Base-by-base conservation (phyloP, 2,888 invertebrate species). In the Zootermopsis nevadensis region DNA sequence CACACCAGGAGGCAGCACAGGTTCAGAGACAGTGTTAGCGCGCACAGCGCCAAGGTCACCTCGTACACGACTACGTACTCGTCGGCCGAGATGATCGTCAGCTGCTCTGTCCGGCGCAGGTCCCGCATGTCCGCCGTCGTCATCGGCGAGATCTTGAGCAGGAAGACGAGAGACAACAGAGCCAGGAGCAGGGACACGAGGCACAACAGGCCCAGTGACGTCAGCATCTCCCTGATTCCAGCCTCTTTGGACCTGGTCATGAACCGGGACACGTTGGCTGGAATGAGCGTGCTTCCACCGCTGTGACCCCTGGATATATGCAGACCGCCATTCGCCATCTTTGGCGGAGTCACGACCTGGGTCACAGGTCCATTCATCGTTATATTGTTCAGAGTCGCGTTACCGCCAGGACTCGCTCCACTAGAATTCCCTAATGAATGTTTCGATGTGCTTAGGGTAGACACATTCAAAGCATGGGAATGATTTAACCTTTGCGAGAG, bases 1-100 rank as follows among this genome's bases (percentile, higher is more conserved):
- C 98, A 98, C 88, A 98, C 97, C 87, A 98, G 93, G 85, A 98
- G 92, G 89, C 98, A 98, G 91, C 97, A 97, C 85, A 98, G 92
- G 91, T 98, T 96, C 86, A 98, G 91, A 48, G 96, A 96, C 81
- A 98, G 91, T 85, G 97, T 97, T 88, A 98, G 92, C 84, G 97
- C 96, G 89, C 97, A 96, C 88, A 98, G 91, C 48, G 97, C 97
- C 88, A 97, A 92, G 80, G 97, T 97, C 88, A 97, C 97, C 92
- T 98, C 97, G 89, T 96, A 96, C 85, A 98, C 96, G 87, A 96
- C 94, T 84, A 95, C 94, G 88, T 96, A 96, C 89, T 97, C 97
- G 88, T 96, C 96, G 38, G 93, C 93, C 86, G 91, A 93, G 88
- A 93, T 93, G 88, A 89, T 91, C 87, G 89, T 92, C 88, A 89